phyloP scores from a whole-genome alignment of 2,113 vertebrate genomes.

The Oncorhynchus masou region DNA sequence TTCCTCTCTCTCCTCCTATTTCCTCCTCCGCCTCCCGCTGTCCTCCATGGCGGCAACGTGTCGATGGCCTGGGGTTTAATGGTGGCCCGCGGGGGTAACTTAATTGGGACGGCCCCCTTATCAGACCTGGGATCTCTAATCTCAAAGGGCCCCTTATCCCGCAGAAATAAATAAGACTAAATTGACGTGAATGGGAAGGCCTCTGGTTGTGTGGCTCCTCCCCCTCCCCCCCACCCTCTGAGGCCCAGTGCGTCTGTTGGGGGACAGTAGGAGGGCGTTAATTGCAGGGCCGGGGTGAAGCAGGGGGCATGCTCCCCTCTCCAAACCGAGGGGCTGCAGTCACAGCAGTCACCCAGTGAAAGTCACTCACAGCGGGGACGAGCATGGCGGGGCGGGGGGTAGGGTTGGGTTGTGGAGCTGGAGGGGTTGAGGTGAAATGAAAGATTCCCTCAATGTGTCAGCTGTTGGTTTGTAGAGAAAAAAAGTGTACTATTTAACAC shows the following conservation, averaged over 20 bases:
- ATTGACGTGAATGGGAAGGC: slow-evolving; percentile 41
- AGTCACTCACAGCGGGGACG: background rate
- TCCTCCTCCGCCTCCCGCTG: background rate
- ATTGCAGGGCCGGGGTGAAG: slow-evolving; percentile 36
- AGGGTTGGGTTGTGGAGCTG: background rate
- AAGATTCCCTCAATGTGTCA: slow-evolving; percentile 7
- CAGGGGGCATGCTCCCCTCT: slow-evolving; percentile 28
- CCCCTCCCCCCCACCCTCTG: background rate
- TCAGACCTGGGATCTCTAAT: slow-evolving; percentile 50
- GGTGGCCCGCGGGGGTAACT: slow-evolving; percentile 17
- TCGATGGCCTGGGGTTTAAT: slow-evolving; percentile 32
- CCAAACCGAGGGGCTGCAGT: background rate
- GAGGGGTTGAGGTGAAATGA: background rate
- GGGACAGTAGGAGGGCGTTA: slow-evolving; percentile 33
- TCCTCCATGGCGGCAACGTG: slow-evolving; percentile 19
- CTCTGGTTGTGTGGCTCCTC: slow-evolving; percentile 22
- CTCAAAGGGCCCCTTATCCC: slow-evolving; percentile 54
- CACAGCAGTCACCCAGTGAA: slow-evolving; percentile 1
- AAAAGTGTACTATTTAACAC: too few relatives aligned
- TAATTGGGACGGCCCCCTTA: slow-evolving; percentile 51
- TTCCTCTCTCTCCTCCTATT: background rate
- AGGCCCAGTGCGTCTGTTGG: slow-evolving; percentile 2
- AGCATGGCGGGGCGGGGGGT: background rate
- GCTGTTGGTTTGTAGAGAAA: background rate
- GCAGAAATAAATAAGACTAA: slow-evolving; percentile 53